Percentiles rank a stretch among this genome's conserved stretches.
Evolutionary conservation across 2,888 invertebrate species (phyloP).

Genomic region (Oscheius sp.): DNA sequence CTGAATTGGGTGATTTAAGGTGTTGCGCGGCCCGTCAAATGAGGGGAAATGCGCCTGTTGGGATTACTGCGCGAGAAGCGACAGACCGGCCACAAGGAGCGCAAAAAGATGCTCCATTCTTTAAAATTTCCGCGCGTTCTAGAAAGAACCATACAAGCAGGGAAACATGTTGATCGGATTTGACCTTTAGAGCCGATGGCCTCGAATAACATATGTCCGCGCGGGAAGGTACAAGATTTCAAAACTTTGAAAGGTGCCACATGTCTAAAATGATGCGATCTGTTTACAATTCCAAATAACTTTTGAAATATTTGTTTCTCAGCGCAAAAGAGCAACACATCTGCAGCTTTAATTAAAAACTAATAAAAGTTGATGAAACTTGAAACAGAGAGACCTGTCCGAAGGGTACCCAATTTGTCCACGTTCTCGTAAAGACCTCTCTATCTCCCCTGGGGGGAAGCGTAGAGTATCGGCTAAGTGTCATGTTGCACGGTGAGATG

Average conservation of each 20-base stretch:
- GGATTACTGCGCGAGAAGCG: slow-evolving; percentile 29
- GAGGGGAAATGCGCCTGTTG: slow-evolving; percentile 28
- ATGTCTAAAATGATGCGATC: too few species aligned
- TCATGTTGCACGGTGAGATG: slow-evolving; percentile 28
- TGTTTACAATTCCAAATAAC: background rate
- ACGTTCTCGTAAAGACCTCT: slow-evolving; percentile 26
- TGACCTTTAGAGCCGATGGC: too few species aligned
- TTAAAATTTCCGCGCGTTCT: background rate
- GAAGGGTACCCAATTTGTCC: slow-evolving; percentile 26
- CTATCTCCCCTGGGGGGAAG: slow-evolving; percentile 12
- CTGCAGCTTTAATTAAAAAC: background rate
- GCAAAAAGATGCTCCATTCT: background rate
- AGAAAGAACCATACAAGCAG: background rate
- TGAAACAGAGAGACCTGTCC: too few species aligned
- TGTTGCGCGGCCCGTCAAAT: slow-evolving; percentile 25
- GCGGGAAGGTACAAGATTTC: too few species aligned
- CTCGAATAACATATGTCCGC: too few species aligned
- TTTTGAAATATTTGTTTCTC: background rate
- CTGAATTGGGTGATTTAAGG: slow-evolving; percentile 16
- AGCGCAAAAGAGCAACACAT: background rate
- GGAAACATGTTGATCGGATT: background rate
- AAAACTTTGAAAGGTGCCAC: too few species aligned
- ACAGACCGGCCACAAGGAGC: background rate
- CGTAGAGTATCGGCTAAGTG: slow-evolving; percentile 22
- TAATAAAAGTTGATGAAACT: too few species aligned